These are phyloP conservation scores for Alsophila aescularia DNA, from an alignment of 2,888 invertebrate genomes.

Conservation along the genomic window DNA sequence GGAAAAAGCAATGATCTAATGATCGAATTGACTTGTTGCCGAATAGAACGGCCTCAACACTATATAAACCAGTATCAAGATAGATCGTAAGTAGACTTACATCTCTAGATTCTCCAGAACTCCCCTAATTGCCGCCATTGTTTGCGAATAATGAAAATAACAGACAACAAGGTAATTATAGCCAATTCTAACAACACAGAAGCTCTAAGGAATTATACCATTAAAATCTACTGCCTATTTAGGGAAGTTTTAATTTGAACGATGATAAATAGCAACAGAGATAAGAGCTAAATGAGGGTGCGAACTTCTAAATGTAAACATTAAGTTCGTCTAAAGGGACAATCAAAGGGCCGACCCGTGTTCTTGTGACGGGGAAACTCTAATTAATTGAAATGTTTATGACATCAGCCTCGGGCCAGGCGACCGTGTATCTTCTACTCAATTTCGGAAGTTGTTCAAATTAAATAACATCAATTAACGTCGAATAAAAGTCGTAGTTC, in stretches of 20 bases:
- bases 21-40: neutral
- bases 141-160: conserved; percentile 44
- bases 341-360: conserved; percentile 55
- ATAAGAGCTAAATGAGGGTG: conserved; percentile 52
- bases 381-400: conserved; percentile 71
- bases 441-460: conserved; percentile 34
- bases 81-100: conserved; percentile 36
- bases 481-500: conserved; percentile 20
- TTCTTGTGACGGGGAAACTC: conserved; percentile 51
- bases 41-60: neutral
- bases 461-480: conserved; percentile 25
- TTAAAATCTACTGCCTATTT: conserved; percentile 43
- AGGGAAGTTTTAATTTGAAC: conserved; percentile 48
- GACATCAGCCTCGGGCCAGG: conserved; percentile 49
- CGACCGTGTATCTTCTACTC: conserved; percentile 42
- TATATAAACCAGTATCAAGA: conserved; percentile 19
- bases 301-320: conserved; percentile 59
- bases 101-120: conserved; percentile 34
- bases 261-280: conserved; percentile 44
- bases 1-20: neutral
- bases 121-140: conserved; percentile 45
- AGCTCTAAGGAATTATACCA: conserved; percentile 32
- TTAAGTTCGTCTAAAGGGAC: conserved; percentile 62
- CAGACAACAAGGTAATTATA: conserved; percentile 48
- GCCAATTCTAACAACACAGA: conserved; percentile 24